Conservation (phyloP, 2,888 invertebrate species). For the Spicauda simplicius region DNA sequence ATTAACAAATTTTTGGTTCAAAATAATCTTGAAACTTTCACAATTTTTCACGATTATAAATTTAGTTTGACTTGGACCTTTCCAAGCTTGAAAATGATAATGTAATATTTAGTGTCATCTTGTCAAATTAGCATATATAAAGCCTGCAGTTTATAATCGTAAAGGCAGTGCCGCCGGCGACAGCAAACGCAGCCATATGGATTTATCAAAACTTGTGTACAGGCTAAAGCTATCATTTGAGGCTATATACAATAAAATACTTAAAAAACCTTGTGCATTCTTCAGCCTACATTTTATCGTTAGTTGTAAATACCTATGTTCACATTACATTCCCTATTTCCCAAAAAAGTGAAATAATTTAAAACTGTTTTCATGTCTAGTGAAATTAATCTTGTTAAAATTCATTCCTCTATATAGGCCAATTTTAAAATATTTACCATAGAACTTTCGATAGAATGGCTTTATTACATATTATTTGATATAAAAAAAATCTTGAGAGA, state of each 20-base stretch:
- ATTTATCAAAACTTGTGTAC: conserved; percentile 14
- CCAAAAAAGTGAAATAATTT: background rate
- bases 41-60: too few relatives aligned
- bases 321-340: background rate
- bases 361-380: too few relatives aligned
- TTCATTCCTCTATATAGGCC: too few relatives aligned
- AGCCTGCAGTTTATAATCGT: background rate
- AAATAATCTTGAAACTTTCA: too few relatives aligned
- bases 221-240: conserved; percentile 35
- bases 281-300: conserved; percentile 28
- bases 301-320: conserved; percentile 6
- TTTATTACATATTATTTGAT: too few relatives aligned
- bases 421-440: too few relatives aligned
- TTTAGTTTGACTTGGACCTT: too few relatives aligned
- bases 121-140: background rate
- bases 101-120: background rate
- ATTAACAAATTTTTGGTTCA: too few relatives aligned
- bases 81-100: too few relatives aligned
- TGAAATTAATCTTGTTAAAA: too few relatives aligned
- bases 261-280: conserved; percentile 36
- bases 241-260: conserved; percentile 35
- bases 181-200: conserved; percentile 1
- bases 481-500: too few relatives aligned
- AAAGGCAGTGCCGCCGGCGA: conserved; percentile 11
- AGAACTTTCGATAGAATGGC: too few relatives aligned